Evolutionary conservation across 2,888 invertebrate species (phyloP), one percentile per base, ranked within the genome.

Genomic region (Noctua pronuba): DNA sequence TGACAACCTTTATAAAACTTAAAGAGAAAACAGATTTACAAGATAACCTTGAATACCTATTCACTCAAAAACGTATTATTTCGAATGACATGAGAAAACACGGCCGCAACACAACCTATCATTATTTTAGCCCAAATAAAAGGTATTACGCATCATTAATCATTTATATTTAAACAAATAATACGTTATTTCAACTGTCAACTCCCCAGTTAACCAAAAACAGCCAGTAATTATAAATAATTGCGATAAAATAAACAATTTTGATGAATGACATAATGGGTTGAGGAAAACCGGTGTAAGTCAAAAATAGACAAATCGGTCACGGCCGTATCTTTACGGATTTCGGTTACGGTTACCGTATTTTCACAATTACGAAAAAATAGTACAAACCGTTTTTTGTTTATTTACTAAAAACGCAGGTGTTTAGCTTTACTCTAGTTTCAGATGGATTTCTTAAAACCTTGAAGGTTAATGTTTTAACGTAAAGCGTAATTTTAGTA

Each of bases 191-290:
- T 13, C 41, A 49, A 65, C 71, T 80, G 80, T 84, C 85, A 86
- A 64, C 68, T 80, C 82, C 77, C 72, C 65, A n/a, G 79, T 79
- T 78, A 72, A 80, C 67, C 67, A 16, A 75, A 83, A 84, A 74
- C 72, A 66, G 83, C 46, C 41, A 66, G 79, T 88, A 88, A 88
- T 86, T 80, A 78, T 60, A 75, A 67, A 65, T 86, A 88, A 88
- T 87, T 87, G 87, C 70, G 31, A 35, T 67, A 85, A 81, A 83
- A 77, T 79, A 80, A 80, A 85, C 83, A 76, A 75, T 68, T 83
- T 78, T 70, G 58, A 71, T 80, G 72, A 83, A 87, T 79, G 73
- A 77, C 71, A 79, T 71, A 58, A 55, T 65, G 60, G 73, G 64
- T 78, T n/a, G 72, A 66, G 65, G 62, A 35, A 82, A 81, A 78